phyloP scores from a whole-genome alignment of 2,888 invertebrate genomes.

The Amphipyra berbera region DNA sequence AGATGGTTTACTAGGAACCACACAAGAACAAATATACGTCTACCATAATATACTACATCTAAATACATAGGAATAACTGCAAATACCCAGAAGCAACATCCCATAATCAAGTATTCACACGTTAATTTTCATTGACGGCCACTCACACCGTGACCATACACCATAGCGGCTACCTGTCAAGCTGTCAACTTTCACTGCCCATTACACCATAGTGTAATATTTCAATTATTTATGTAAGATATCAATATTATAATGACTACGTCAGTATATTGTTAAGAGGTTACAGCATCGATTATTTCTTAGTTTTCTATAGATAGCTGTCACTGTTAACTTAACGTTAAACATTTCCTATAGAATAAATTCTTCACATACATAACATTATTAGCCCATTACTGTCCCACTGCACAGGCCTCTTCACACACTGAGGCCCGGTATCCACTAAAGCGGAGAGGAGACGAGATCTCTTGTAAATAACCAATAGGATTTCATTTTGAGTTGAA shows the following conservation, averaged over 20 bases:
- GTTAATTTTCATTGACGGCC: conserved; percentile 17
- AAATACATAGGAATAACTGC: conserved; percentile 24
- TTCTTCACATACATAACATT: too few relatives aligned
- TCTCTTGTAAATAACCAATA: too few relatives aligned
- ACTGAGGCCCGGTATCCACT: too few relatives aligned
- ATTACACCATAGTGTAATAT: conserved; percentile 32
- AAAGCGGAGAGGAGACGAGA: too few relatives aligned
- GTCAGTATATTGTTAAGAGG: conserved; percentile 14
- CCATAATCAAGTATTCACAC: conserved; percentile 36
- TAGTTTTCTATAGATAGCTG: not conserved
- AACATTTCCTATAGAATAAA: too few relatives aligned
- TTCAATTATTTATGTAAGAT: conserved; percentile 50
- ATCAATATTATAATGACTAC: conserved; percentile 19
- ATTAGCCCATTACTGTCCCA: too few relatives aligned
- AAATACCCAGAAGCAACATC: not conserved
- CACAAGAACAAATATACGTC: too few relatives aligned
- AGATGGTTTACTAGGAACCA: too few relatives aligned
- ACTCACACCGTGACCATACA: conserved; percentile 13
- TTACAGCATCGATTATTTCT: not conserved
- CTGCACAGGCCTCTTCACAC: too few relatives aligned
- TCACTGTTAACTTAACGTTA: not conserved
- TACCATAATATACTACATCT: not conserved
- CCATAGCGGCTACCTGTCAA: conserved; percentile 21
- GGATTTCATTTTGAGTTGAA: too few relatives aligned
- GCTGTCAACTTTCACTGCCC: conserved; percentile 49